A percentile compares a stretch with the other conserved stretches of the same genome.
These are phyloP conservation scores for Byasa hedistus DNA, from an alignment of 2,888 invertebrate genomes.

Conservation along the genomic window DNA sequence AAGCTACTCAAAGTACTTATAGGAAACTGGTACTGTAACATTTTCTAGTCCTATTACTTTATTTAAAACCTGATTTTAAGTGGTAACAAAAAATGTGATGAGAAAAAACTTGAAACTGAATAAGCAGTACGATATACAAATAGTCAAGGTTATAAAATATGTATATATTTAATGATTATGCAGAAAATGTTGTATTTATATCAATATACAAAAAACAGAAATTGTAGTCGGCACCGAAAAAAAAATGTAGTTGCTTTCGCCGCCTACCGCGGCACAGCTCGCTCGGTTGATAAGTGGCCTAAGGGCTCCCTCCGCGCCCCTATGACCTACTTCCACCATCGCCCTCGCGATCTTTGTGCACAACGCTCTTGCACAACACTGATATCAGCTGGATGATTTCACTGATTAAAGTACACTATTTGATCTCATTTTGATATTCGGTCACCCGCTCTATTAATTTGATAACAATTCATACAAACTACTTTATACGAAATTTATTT, in stretches of 20 bases:
- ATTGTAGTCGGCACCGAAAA: slow-evolving; percentile 45
- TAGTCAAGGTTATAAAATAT: neutral
- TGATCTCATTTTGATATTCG: slow-evolving; percentile 29
- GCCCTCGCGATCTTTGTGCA: slow-evolving; percentile 76
- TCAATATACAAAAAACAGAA: slow-evolving; percentile 35
- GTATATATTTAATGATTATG: neutral
- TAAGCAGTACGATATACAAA: neutral
- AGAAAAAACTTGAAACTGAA: too few species aligned
- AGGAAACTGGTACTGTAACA: too few species aligned
- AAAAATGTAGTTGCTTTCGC: slow-evolving; percentile 73
- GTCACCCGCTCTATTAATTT: slow-evolving; percentile 2
- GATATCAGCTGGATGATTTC: slow-evolving; percentile 75
- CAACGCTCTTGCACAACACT: slow-evolving; percentile 72
- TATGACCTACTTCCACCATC: slow-evolving; percentile 53
- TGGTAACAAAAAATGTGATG: neutral
- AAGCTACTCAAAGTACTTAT: too few species aligned
- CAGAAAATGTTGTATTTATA: neutral
- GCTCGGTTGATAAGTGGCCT: slow-evolving; percentile 73
- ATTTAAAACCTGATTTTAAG: too few species aligned
- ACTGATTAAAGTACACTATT: slow-evolving; percentile 37
- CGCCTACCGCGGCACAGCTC: slow-evolving; percentile 47
- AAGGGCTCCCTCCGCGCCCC: slow-evolving; percentile 69
- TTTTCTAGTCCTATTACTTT: too few species aligned
- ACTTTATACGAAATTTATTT: neutral
- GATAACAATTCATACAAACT: slow-evolving; percentile 15